Evolutionary conservation across 2,113 vertebrate genomes (phyloP).

Genomic region (Labrus mixtus): DNA sequence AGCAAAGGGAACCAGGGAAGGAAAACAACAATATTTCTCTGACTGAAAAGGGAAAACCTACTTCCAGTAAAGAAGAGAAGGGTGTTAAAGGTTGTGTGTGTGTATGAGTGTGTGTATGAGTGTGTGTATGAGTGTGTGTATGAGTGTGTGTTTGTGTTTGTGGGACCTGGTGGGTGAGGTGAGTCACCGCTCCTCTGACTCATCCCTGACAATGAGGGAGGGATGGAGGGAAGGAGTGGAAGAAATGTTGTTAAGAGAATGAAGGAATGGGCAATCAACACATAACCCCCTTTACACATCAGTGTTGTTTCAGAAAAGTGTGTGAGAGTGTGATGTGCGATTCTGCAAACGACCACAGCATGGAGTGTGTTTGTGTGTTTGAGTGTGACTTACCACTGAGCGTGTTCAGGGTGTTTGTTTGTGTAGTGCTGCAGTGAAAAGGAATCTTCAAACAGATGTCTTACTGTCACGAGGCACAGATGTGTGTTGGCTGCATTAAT

Average conservation of each 20-base stretch:
- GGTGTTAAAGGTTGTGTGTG: slow-evolving; percentile 32
- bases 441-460: slow-evolving; percentile 49
- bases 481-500: slow-evolving; percentile 6
- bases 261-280: neutral
- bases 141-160: slow-evolving; percentile 17
- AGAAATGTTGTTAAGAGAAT: slow-evolving; percentile 4
- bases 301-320: slow-evolving; percentile 29
- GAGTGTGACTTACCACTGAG: slow-evolving; percentile 40
- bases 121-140: slow-evolving; percentile 18
- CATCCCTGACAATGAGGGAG: slow-evolving; percentile 39
- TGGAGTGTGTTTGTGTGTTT: slow-evolving; percentile 47
- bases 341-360: slow-evolving; percentile 9
- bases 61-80: slow-evolving; percentile 58
- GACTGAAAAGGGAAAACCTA: slow-evolving; percentile 61
- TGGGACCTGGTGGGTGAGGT: slow-evolving; percentile 43
- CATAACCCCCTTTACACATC: slow-evolving; percentile 14
- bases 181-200: slow-evolving; percentile 65
- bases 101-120: slow-evolving; percentile 23
- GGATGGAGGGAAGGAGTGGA: neutral
- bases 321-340: slow-evolving; percentile 25
- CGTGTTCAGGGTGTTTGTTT: slow-evolving; percentile 35
- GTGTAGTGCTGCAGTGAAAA: slow-evolving; percentile 30
- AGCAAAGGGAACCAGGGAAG: slow-evolving; percentile 43
- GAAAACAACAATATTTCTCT: slow-evolving; percentile 70
- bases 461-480: slow-evolving; percentile 16